These are phyloP conservation scores for Ammospiza caudacuta DNA, from an alignment of 2,113 vertebrate genomes.

Conservation along the genomic window DNA sequence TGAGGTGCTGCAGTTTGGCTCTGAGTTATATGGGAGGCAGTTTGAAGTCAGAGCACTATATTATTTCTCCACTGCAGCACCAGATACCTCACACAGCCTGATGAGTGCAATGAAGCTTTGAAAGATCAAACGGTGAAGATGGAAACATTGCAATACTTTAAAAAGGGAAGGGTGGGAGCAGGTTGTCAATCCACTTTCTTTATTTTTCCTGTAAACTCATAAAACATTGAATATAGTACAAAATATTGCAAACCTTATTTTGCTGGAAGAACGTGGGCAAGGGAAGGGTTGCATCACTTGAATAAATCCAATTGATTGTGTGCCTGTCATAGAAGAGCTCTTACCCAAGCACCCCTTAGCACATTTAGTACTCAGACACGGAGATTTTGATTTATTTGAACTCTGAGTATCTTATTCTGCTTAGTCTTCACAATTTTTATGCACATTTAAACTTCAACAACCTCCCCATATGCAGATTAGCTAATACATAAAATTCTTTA, in stretches of 20 bases:
- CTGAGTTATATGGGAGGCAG: constrained; percentile 3
- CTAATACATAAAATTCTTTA: background rate
- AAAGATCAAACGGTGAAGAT: background rate
- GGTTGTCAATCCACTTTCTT: background rate
- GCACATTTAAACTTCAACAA: background rate
- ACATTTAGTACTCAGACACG: background rate
- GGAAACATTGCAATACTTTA: background rate
- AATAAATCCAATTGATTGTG: background rate
- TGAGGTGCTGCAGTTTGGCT: constrained; percentile 26
- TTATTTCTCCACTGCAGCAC: background rate
- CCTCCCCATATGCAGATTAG: background rate
- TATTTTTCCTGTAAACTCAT: background rate
- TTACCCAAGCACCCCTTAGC: background rate
- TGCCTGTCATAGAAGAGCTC: background rate
- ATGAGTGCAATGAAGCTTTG: background rate
- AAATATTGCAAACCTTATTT: background rate
- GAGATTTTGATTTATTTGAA: background rate
- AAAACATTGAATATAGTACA: background rate
- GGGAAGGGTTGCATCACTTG: background rate
- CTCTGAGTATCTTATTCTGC: background rate
- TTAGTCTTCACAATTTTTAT: background rate
- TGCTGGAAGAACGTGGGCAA: background rate
- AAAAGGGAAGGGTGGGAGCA: background rate
- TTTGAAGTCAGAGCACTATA: background rate
- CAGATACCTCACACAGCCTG: background rate